Conservation (phyloP, 2,888 invertebrate genomes). For the Erebia ligea region DNA sequence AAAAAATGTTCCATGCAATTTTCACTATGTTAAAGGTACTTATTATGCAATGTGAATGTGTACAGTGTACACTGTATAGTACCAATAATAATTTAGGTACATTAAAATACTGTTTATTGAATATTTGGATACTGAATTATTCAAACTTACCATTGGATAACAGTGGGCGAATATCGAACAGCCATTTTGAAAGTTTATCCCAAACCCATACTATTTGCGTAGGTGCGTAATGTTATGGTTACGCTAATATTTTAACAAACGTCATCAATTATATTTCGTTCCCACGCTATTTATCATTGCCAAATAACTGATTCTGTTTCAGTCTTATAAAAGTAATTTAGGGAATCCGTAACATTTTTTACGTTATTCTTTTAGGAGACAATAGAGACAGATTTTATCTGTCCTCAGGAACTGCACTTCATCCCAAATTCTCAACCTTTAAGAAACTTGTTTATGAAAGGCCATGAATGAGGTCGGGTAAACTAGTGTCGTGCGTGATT, state of each 20-base stretch:
- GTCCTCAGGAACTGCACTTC: too few relatives aligned
- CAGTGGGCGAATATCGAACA: constrained; percentile 69
- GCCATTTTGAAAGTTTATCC: constrained; percentile 71
- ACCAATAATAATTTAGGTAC: constrained; percentile 34
- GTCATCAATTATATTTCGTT: constrained; percentile 7
- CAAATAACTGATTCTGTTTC: neutral
- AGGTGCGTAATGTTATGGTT: constrained; percentile 56
- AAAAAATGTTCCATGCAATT: neutral
- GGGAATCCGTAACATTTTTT: too few relatives aligned
- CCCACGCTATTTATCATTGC: neutral
- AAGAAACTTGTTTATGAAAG: too few relatives aligned
- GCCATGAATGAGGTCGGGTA: too few relatives aligned
- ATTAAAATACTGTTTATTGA: constrained; percentile 32
- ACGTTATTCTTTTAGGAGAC: too few relatives aligned
- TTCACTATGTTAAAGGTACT: neutral
- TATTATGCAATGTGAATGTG: neutral
- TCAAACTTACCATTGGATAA: constrained; percentile 40
- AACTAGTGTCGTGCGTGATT: too few relatives aligned
- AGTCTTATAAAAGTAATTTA: neutral
- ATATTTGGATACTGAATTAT: constrained; percentile 46
- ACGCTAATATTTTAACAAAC: constrained; percentile 42
- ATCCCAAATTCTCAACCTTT: too few relatives aligned
- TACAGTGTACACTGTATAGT: constrained; percentile 14
- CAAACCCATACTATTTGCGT: constrained; percentile 55
- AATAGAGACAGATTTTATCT: too few relatives aligned